phyloP scores from a whole-genome alignment of 2,113 vertebrate species.

The Pantherophis guttatus region DNA sequence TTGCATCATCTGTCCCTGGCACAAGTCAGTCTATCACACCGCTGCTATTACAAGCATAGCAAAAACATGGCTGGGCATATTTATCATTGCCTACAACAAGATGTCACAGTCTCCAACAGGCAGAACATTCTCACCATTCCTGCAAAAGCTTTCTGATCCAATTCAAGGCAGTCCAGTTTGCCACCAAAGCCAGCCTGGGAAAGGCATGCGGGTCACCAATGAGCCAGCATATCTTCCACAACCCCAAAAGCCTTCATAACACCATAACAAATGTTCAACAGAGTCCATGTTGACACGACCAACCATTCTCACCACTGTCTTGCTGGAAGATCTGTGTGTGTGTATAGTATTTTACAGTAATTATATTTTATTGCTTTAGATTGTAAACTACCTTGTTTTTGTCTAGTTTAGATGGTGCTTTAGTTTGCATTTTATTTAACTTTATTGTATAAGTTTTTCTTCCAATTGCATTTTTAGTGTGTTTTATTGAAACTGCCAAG shows the following conservation, averaged over 20 bases:
- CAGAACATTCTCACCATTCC: neutral
- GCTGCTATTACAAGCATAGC: neutral
- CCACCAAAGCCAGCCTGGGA: neutral
- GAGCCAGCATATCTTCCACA: neutral
- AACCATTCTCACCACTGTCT: neutral
- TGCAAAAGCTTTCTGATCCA: neutral
- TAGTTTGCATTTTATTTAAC: neutral
- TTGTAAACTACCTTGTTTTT: neutral
- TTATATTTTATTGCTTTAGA: neutral
- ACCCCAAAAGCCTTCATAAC: neutral
- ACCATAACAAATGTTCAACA: neutral
- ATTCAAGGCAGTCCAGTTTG: neutral
- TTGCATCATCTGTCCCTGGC: neutral
- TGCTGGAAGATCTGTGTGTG: neutral
- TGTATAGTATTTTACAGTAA: neutral
- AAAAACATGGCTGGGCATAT: neutral
- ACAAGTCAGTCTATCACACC: neutral
- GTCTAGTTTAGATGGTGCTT: neutral
- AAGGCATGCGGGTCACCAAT: neutral
- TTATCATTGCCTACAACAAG: neutral
- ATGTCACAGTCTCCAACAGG: neutral
- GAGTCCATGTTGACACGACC: neutral
- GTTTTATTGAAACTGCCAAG: neutral
- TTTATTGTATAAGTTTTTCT: neutral
- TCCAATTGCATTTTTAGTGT: neutral